These are phyloP conservation scores for Tursiops truncatus DNA, from an alignment of 2,113 vertebrate genomes.

Conservation along the genomic window DNA sequence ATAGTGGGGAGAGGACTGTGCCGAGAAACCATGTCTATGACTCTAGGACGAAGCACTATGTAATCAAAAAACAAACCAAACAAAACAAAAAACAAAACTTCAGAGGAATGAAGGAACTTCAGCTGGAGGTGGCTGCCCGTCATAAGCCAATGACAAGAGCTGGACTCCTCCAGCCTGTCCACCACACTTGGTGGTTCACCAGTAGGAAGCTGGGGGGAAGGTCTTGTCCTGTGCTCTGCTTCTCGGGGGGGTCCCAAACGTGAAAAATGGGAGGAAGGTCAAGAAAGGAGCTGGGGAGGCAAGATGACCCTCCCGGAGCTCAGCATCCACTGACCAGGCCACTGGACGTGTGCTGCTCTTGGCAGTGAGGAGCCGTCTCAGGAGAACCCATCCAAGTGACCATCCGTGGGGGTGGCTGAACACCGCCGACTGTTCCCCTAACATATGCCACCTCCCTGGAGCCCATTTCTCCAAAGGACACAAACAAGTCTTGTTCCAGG, in stretches of 20 bases:
- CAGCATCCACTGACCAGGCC: background rate
- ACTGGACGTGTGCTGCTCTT: background rate
- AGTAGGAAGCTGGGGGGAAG: background rate
- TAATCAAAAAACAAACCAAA: background rate
- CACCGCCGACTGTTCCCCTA: background rate
- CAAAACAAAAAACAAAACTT: background rate
- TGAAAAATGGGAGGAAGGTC: background rate
- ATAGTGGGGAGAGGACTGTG: background rate
- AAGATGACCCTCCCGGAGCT: background rate
- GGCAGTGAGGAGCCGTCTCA: accelerated
- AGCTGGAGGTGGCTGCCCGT: background rate
- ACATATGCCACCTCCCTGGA: background rate
- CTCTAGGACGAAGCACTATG: background rate
- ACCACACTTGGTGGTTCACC: too few species aligned
- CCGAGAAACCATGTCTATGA: background rate
- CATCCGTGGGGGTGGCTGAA: background rate
- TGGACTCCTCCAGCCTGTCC: background rate
- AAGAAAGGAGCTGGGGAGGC: background rate
- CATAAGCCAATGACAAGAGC: background rate
- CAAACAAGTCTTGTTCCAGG: background rate
- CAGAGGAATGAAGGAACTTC: background rate
- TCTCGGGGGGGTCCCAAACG: background rate
- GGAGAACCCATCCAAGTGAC: background rate
- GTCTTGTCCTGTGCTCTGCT: background rate
- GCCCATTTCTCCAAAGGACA: background rate